phyloP scores from a whole-genome alignment of 2,888 invertebrate species.

The Trichopoda pennipes region DNA sequence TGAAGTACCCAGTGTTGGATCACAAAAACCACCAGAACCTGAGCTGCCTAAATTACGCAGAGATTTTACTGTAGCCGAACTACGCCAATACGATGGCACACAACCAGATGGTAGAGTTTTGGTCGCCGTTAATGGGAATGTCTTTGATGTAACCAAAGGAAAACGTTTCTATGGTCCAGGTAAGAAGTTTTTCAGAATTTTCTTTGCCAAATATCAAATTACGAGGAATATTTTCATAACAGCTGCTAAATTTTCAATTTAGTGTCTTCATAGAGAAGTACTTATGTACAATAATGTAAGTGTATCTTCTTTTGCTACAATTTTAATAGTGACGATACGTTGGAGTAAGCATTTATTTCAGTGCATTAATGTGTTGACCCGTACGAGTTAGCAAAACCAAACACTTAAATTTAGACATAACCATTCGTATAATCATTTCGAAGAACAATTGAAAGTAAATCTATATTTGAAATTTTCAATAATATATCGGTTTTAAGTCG shows the following conservation, averaged over 20 bases:
- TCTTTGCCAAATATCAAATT: not conserved
- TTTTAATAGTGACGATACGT: conserved; percentile 7
- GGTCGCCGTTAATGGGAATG: conserved; percentile 95
- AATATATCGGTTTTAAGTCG: too few species aligned
- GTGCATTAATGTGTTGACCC: too few species aligned
- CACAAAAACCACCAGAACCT: conserved; percentile 81
- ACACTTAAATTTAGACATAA: too few species aligned
- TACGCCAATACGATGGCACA: conserved; percentile 92
- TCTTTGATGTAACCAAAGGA: conserved; percentile 96
- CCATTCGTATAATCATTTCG: too few species aligned
- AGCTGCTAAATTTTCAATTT: not conserved
- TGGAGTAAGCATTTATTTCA: not conserved
- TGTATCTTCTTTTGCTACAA: conserved; percentile 9
- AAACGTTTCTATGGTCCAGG: conserved; percentile 97
- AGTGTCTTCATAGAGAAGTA: conserved; percentile 2
- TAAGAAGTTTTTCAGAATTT: conserved; percentile 77
- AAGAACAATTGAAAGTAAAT: too few species aligned
- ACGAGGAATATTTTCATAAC: not conserved
- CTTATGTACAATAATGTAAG: not conserved
- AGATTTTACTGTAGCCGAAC: conserved; percentile 94
- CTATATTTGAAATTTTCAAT: too few species aligned
- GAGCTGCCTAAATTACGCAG: conserved; percentile 90
- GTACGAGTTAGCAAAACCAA: too few species aligned
- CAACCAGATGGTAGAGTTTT: conserved; percentile 93
- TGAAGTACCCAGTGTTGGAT: conserved; percentile 78